Percentiles rank a stretch among this genome's conserved stretches.
phyloP scores from a whole-genome alignment of 2,113 vertebrate genomes.

The Takifugu flavidus region DNA sequence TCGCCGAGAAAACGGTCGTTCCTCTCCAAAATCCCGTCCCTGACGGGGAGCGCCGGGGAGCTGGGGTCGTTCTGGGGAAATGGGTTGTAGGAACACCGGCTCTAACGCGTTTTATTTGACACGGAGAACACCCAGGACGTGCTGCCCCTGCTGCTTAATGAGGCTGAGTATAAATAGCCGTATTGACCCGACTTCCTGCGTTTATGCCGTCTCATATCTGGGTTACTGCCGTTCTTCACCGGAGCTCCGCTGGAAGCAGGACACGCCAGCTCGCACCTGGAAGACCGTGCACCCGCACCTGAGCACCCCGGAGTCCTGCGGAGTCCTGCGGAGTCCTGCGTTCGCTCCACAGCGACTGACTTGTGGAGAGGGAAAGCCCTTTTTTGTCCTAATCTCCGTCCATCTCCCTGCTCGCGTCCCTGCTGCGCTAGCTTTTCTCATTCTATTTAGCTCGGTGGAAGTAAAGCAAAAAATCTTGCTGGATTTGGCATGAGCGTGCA shows the following conservation, averaged over 20 bases:
- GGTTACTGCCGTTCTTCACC: slow-evolving; percentile 65
- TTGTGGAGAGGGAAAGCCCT: slow-evolving; percentile 44
- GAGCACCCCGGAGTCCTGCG: slow-evolving; percentile 10
- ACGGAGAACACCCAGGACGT: slow-evolving; percentile 47
- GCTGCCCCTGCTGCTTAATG: slow-evolving; percentile 53
- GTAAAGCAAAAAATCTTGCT: slow-evolving; percentile 21
- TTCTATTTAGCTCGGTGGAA: slow-evolving; percentile 41
- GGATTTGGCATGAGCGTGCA: slow-evolving; percentile 36
- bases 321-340: no score
- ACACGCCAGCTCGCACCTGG: slow-evolving; percentile 55
- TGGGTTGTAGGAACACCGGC: neutral
- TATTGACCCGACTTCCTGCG: slow-evolving; percentile 66
- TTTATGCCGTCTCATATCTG: slow-evolving; percentile 41
- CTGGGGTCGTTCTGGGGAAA: slow-evolving; percentile 5
- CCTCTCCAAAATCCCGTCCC: slow-evolving; percentile 21
- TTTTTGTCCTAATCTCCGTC: slow-evolving; percentile 33
- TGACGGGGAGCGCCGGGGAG: slow-evolving; percentile 4
- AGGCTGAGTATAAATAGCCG: slow-evolving; percentile 64
- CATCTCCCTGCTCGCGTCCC: slow-evolving; percentile 29
- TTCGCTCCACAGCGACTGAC: slow-evolving; percentile 50
- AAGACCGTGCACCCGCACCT: slow-evolving; percentile 59
- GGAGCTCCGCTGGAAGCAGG: slow-evolving; percentile 50
- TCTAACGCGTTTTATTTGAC: slow-evolving; percentile 48
- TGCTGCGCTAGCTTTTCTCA: slow-evolving; percentile 43
- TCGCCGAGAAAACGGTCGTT: slow-evolving; percentile 36